Evolutionary conservation across 2,888 invertebrate species (phyloP).

Genomic region (Cantharis rufa): DNA sequence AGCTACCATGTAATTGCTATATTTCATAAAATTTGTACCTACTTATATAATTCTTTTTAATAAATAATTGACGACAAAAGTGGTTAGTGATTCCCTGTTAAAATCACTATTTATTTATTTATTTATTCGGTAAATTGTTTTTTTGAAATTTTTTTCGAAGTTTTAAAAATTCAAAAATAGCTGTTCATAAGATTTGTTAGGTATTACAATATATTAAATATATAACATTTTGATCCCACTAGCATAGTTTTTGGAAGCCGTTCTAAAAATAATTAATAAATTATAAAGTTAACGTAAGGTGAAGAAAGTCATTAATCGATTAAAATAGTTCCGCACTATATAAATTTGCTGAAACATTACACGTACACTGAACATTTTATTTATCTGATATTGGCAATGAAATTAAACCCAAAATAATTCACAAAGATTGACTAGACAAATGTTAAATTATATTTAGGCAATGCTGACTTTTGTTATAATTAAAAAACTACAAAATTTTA

Average conservation of each 20-base stretch:
- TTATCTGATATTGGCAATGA: slow-evolving; percentile 24
- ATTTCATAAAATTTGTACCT: too few species aligned
- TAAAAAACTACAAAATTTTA: not conserved
- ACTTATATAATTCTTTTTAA: not conserved
- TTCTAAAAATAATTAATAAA: not conserved
- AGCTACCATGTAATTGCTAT: too few species aligned
- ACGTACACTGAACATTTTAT: not conserved
- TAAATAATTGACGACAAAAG: not conserved
- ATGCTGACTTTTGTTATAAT: not conserved
- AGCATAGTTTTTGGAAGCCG: not conserved
- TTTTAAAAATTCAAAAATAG: not conserved
- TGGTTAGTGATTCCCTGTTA: not conserved
- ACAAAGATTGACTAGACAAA: slow-evolving; percentile 13
- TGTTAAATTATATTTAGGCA: not conserved
- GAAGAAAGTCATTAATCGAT: not conserved
- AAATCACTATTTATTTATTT: not conserved
- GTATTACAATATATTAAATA: not conserved
- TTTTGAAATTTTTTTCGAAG: not conserved
- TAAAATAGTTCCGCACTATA: not conserved
- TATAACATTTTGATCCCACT: not conserved
- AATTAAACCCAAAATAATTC: slow-evolving; percentile 5
- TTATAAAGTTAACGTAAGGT: not conserved
- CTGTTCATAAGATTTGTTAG: not conserved
- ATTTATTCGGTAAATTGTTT: not conserved
- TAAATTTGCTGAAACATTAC: not conserved